Percentiles rank a stretch among this genome's conserved stretches.
Evolutionary conservation across 2,113 vertebrate genomes (phyloP).

Genomic region (Columba livia): DNA sequence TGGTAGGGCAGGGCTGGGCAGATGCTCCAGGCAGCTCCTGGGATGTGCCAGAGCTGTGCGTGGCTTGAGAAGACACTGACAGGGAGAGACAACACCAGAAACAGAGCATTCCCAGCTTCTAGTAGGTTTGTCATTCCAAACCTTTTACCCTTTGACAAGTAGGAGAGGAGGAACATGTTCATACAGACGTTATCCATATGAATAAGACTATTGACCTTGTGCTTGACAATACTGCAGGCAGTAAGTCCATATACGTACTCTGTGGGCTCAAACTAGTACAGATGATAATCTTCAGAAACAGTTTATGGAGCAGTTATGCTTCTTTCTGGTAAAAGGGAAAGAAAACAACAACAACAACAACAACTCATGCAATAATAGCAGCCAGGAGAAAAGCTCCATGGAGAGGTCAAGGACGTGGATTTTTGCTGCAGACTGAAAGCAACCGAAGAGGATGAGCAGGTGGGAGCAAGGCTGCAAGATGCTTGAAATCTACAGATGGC

Average conservation of each 20-base stretch:
- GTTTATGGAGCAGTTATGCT: background rate
- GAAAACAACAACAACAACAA: background rate
- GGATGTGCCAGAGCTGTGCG: background rate
- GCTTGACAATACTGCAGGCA: background rate
- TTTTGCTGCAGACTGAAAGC: background rate
- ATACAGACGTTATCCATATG: fast-evolving
- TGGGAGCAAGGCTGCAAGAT: background rate
- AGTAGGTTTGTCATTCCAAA: background rate
- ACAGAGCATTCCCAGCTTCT: background rate
- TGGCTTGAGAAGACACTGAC: background rate
- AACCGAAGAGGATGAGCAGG: background rate
- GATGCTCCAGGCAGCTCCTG: background rate
- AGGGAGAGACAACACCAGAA: background rate
- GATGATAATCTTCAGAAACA: too few relatives aligned
- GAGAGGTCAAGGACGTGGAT: background rate
- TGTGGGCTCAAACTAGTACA: background rate
- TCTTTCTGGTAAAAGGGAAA: background rate
- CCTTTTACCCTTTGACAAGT: background rate
- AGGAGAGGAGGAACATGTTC: background rate
- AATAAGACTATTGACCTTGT: background rate
- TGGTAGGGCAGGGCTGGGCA: background rate
- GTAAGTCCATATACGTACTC: fast-evolving
- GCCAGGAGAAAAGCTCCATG: background rate
- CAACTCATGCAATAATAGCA: background rate
- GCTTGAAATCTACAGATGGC: background rate